Base-by-base conservation (phyloP, 2,888 invertebrate species). In the Drosophila barbarae region DNA sequence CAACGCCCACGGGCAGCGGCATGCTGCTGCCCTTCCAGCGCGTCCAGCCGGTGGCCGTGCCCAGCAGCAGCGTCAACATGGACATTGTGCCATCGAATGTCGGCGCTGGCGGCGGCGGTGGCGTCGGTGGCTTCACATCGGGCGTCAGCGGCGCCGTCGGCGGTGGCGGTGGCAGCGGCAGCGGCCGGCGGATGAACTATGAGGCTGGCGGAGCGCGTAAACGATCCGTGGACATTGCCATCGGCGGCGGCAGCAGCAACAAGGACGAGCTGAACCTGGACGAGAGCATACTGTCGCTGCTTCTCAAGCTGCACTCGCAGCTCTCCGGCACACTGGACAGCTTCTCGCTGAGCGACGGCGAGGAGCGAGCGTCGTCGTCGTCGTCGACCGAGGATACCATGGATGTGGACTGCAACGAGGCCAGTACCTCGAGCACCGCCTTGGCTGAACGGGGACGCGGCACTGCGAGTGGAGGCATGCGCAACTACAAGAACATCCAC, bases 231-330 rank as follows among this genome's bases (percentile, higher is more conserved):
- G 89, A 89, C 88, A 87, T 90, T 77, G 72, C 90, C 81, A 80
- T 88, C 41, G 86, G 87, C 74, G 86, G 87, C 73, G 53, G 32
- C 10, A 34, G 42, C 26, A 73, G 76, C 47, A 91, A 90, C 57
- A 91, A 92, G 38, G 88, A 89, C 54, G 90, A 92, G 36, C 91
- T 94, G 13, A 91, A 92, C 28, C 92, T 96, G 56, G 95, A 95
- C 82, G 96, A 97, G 88, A 98, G 96, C 67, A 95, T 98, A 71
- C 93, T 98, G 75, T 96, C 97, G 0, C 90, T 98, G 52, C 90
- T 98, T 42, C 90, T 98, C 54, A 97, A 96, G 88, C 91, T 98
- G 13, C 98, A 98, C 89, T 95, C 96, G 3, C 96, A 97, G 87
- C 90, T 98, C 39, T 95, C 95, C 1, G 96, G 95, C 1, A 90